Evolutionary conservation across 2,113 vertebrate genomes (phyloP), one percentile per base, ranked within the genome.

Genomic region (Lichenostomus cassidix): DNA sequence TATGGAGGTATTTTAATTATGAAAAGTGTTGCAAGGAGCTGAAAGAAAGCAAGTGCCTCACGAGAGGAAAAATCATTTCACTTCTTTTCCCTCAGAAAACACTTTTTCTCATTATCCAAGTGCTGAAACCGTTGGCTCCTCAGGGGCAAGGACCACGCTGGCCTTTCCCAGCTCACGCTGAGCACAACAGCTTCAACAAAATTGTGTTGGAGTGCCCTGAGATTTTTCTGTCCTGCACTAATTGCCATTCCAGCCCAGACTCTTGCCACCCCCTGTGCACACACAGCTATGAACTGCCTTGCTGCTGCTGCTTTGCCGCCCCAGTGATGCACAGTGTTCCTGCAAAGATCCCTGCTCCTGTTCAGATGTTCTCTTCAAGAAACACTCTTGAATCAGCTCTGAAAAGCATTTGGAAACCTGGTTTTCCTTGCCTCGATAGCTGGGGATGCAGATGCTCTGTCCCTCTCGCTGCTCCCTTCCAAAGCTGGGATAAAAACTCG

Each of bases 1-100:
- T 87, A 69, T 3, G 37, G 71, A 31, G 81, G 47, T 42, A 55
- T 87, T 94, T 91, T 91, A 87, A 95, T 92, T 64, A 91, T 11
- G n/a, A 88, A 70, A 88, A 83, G 55, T 23, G 22, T 80, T 91
- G 70, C 71, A 74, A 70, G 78, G 41, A 24, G 56, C 73, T 63
- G 56, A 10, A 73, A 86, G 90, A 69, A 70, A 86, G 59, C 4
- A 2, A 60, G 47, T 0, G 12, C 37, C 68, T 77, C 39, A 29
- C 9, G 27, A 60, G 42, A 60, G 56, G 41, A 28, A 59, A 77
- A 49, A 9, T 39, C 39, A 16, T 71, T 90, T 67, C n/a, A 5
- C 73, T 78, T 49, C 6, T 73, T 55, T 77, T 47, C 56, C 50
- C 49, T 50, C 41, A 63, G 52, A 88, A 95, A 90, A 49, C 53